Base-by-base conservation (phyloP, 2,888 invertebrate genomes). In the Poecilobothrus nobilitatus region DNA sequence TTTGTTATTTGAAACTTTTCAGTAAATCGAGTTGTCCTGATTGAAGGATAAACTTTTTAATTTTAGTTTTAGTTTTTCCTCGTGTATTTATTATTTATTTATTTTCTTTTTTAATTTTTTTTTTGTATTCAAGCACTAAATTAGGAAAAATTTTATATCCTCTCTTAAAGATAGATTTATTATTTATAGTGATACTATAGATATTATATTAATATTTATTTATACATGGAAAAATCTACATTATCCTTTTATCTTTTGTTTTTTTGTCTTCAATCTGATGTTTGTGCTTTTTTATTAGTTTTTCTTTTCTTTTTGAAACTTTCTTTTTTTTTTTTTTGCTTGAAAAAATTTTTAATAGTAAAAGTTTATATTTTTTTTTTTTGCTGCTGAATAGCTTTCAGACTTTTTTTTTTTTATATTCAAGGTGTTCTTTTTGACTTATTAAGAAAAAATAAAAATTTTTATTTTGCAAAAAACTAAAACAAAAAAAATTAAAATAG, bases 21-120 rank as follows among this genome's bases (percentile, higher is more conserved):
- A 53, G 53, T 53, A 53, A 53, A 53, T 53, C 53, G n/a, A 18
- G n/a, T 53, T 53, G 53, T 53, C 53, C 18, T 53, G 53, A 53
- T 53, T 53, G 53, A 53, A 53, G 53, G 53, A 53, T 53, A 53
- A 53, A 53, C 53, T 53, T 53, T 53, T 53, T 53, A 53, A 53
- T 53, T 53, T 37, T 37, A 37, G 37, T 37, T 37, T 37, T 37
- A 5, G 2, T 37, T 37, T 37, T 37, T 37, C 10, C 4, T 37
- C 10, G 10, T 37, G 9, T 37, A 8, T 37, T 7, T 37, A 12
- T 37, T 8, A 37, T 8, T 27, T 37, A 37, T 12, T 37, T 10
- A 37, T 10, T 37, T 37, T 5, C 27, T 27, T n/a, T n/a, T n/a
- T n/a, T n/a, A n/a, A n/a, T 34, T 37, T 37, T 37, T 37, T 37